phyloP scores from a whole-genome alignment of 1,140 invertebrate species.

The Triops longicaudatus region DNA sequence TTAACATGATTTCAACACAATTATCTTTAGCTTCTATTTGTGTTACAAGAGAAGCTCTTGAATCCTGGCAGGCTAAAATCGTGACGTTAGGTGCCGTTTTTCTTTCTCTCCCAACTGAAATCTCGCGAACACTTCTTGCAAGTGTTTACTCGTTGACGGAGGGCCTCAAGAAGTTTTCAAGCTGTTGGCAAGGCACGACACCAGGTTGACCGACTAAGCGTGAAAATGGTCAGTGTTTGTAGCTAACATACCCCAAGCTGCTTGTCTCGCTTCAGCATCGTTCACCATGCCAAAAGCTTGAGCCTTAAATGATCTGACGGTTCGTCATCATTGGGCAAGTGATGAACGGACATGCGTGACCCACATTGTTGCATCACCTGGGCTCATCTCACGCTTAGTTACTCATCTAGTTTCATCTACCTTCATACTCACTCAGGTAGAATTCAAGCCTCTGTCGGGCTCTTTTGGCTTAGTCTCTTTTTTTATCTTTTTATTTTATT shows the following conservation, averaged over 20 bases:
- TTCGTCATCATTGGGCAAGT: background rate
- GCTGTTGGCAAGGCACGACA: background rate
- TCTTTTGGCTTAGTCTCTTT: background rate
- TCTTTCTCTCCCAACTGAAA: too few relatives aligned
- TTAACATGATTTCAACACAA: too few relatives aligned
- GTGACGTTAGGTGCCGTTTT: too few relatives aligned
- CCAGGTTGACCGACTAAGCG: conserved; percentile 3
- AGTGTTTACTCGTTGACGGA: too few relatives aligned
- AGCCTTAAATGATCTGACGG: too few relatives aligned
- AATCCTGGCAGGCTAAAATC: too few relatives aligned
- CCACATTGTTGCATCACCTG: background rate
- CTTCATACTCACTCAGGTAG: background rate
- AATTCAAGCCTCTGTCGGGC: background rate
- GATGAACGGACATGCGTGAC: background rate
- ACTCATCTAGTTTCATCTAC: background rate
- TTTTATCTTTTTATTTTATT: too few relatives aligned
- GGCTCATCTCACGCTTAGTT: background rate
- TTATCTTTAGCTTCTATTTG: too few relatives aligned
- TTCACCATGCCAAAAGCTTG: background rate
- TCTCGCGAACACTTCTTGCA: too few relatives aligned
- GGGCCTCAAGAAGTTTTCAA: background rate
- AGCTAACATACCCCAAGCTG: background rate
- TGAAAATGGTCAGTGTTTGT: background rate
- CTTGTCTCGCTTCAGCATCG: background rate
- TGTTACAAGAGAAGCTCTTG: too few relatives aligned